These are phyloP conservation scores for Cheilinus undulatus DNA, from an alignment of 2,113 vertebrate species.

Conservation along the genomic window DNA sequence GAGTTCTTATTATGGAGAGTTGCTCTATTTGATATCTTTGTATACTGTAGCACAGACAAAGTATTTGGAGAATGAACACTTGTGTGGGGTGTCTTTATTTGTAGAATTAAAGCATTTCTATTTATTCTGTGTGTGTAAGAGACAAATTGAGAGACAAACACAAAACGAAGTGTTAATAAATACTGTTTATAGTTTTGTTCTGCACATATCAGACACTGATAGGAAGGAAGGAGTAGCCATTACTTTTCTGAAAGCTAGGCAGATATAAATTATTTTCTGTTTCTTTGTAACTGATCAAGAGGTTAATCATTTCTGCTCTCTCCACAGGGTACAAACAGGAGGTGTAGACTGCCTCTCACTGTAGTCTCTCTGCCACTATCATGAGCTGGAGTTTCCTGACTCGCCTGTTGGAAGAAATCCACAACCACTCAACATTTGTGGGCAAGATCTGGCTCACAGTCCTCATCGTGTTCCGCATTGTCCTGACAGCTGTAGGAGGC, in stretches of 20 bases:
- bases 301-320: conserved; percentile 17
- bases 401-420: conserved; percentile 95
- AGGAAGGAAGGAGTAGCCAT: background rate
- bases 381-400: conserved; percentile 99
- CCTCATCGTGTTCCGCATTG: conserved; percentile 93
- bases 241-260: too few species aligned
- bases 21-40: conserved; percentile 22
- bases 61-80: background rate
- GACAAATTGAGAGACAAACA: conserved; percentile 11
- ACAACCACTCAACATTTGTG: conserved; percentile 97
- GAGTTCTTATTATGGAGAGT: conserved; percentile 38
- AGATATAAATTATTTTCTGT: too few species aligned
- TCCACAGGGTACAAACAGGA: conserved; percentile 57
- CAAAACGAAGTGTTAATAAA: background rate
- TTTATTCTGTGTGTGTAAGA: conserved; percentile 26
- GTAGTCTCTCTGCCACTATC: conserved; percentile 51
- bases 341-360: conserved; percentile 40
- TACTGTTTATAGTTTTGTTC: background rate
- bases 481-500: conserved; percentile 93
- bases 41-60: conserved; percentile 21
- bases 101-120: conserved; percentile 2
- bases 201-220: background rate
- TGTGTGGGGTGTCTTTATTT: conserved; percentile 17
- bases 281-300: background rate
- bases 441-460: conserved; percentile 96